These are phyloP conservation scores for Todus mexicanus DNA, from an alignment of 2,797 vertebrate species.

Conservation along the genomic window DNA sequence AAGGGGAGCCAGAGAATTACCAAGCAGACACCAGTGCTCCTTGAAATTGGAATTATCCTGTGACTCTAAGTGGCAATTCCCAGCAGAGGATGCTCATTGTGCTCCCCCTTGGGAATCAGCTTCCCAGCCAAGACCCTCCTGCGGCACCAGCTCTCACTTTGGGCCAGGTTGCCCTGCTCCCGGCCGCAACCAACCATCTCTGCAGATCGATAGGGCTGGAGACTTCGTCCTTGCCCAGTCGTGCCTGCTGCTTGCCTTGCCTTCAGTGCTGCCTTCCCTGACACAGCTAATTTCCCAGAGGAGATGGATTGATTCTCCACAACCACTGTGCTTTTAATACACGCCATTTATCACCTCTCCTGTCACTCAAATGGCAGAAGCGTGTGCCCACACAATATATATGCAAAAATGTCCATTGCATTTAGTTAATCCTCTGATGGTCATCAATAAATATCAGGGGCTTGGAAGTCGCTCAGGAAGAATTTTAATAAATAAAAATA, in stretches of 20 bases:
- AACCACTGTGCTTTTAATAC: not conserved
- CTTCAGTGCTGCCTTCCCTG: not conserved
- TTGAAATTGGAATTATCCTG: not conserved
- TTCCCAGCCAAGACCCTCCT: not conserved
- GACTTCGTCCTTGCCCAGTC: not conserved
- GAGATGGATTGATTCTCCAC: conserved; percentile 38
- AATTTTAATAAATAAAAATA: conserved; percentile 22
- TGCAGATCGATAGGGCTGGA: not conserved
- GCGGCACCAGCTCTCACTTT: not conserved
- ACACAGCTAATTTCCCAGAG: conserved; percentile 30
- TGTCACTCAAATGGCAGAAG: not conserved
- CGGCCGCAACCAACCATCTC: not conserved
- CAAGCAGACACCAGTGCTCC: fast-evolving
- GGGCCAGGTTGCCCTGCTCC: not conserved
- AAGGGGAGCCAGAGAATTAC: not conserved
- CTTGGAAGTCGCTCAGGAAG: not conserved
- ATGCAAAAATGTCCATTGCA: not conserved
- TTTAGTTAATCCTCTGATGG: conserved; percentile 22
- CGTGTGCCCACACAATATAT: not conserved
- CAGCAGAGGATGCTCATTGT: not conserved
- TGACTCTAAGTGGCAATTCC: not conserved
- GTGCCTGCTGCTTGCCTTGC: not conserved
- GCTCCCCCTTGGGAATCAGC: not conserved
- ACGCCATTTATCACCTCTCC: conserved; percentile 3
- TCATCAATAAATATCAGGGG: not conserved